These are phyloP conservation scores for Pygathrix nemaeus DNA, from an alignment of 2,113 vertebrate genomes.

Conservation along the genomic window DNA sequence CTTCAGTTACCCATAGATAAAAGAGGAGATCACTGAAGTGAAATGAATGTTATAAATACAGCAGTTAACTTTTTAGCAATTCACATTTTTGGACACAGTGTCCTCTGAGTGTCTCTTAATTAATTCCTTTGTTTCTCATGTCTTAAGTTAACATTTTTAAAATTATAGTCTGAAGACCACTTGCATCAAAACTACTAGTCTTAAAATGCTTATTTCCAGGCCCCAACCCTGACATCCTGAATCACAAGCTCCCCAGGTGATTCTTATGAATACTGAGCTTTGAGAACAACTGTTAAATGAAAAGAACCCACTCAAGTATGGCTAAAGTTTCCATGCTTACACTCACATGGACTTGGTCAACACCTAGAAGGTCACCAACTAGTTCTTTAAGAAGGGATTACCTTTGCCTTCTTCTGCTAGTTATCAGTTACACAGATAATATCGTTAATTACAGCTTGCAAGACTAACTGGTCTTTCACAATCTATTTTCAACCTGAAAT, in stretches of 20 bases:
- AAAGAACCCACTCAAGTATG: background rate
- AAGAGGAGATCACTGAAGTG: background rate
- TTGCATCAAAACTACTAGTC: background rate
- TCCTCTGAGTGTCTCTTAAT: background rate
- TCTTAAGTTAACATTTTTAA: background rate
- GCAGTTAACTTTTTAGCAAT: background rate
- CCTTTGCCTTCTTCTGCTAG: background rate
- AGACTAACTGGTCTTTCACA: constrained; percentile 23
- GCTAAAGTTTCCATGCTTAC: background rate
- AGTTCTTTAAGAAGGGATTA: background rate
- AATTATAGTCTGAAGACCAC: background rate
- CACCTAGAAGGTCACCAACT: background rate
- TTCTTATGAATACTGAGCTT: background rate
- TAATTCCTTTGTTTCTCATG: constrained; percentile 16
- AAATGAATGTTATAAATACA: background rate
- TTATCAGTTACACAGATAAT: background rate
- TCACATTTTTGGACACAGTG: background rate
- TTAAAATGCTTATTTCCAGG: background rate
- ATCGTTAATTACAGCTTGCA: background rate
- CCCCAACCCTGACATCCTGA: background rate
- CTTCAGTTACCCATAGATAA: background rate
- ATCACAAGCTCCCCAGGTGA: background rate
- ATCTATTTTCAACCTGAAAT: constrained; percentile 25
- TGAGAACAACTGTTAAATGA: background rate
- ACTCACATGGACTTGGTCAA: background rate